Percentiles rank a stretch among this genome's conserved stretches.
These are phyloP conservation scores for Radopholus similis DNA, from an alignment of 1,140 invertebrate genomes.

Conservation along the genomic window DNA sequence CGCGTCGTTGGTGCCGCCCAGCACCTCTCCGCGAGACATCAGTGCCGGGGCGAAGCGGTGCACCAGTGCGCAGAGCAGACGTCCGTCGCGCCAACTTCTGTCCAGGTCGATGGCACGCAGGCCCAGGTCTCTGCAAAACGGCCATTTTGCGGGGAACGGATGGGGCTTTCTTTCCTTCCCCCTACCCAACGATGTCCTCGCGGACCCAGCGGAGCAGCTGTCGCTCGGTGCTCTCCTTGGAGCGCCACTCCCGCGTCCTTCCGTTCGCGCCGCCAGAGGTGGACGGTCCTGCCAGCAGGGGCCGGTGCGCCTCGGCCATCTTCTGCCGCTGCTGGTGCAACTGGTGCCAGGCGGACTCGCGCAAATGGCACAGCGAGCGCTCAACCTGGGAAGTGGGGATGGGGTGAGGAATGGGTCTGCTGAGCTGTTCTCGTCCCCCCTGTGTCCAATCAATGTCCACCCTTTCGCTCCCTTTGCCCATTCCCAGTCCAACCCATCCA, in stretches of 20 bases:
- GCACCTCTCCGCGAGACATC: conserved; percentile 70
- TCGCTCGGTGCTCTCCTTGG: conserved; percentile 17
- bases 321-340: background rate
- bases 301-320: background rate
- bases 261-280: background rate
- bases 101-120: conserved; percentile 81
- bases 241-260: background rate
- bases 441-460: too few relatives aligned
- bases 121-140: background rate
- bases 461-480: too few relatives aligned
- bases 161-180: background rate
- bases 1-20: conserved; percentile 75
- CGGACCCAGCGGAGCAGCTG: conserved; percentile 30
- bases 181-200: conserved; percentile 19
- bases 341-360: conserved; percentile 21
- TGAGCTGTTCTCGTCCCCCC: too few relatives aligned
- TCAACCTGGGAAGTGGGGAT: conserved; percentile 43
- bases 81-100: conserved; percentile 89
- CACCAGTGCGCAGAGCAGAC: conserved; percentile 90
- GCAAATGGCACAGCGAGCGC: conserved; percentile 24
- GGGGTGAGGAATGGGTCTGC: too few relatives aligned
- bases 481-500: too few relatives aligned
- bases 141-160: background rate
- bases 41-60: conserved; percentile 88
- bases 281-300: background rate